Evolutionary conservation across 2,113 vertebrate species (phyloP), one percentile per base, ranked within the genome.

Genomic region (Enhydra lutris): DNA sequence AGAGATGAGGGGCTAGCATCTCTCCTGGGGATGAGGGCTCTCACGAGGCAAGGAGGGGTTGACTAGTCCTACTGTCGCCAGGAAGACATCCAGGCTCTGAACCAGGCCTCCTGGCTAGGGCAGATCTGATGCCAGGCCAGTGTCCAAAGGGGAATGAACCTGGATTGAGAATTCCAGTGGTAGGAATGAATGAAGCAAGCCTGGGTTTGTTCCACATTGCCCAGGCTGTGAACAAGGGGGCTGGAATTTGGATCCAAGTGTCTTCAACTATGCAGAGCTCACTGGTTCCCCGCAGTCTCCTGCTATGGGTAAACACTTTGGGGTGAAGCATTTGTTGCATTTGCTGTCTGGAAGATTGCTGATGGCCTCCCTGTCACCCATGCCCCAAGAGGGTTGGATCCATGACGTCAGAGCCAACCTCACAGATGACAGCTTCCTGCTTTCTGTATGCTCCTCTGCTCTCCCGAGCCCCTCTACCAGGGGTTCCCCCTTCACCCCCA

Each of bases 61-160:
- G 18, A 21, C 7, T 0, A 12, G 18, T 63, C 42, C 39, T 36
- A 0, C 29, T 3, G 1, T 26, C 1, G 0, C 12, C 0, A 0
- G 20, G 34, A 39, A 45, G 67, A 36, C 50, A 15, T 0, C 36
- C 36, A 23, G 94, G 34, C 7, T 78, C 24, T 21, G 81, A 55
- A 17, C 47, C 31, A 12, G 57, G 42, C n/a, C 31, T 4, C 11
- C 24, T 20, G 21, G 14, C 31, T 26, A 39, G 11, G 74, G 24
- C 21, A 36, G 13, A 29, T 39, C 10, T 29, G 63, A 20, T 18
- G 7, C 55, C 47, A 24, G 59, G 13, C 34, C 55, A 14, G 0
- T 39, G 31, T 31, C 65, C 74, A 10, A 59, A 29, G 18, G 13
- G 39, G 24, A 20, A 13, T 2, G 52, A 69, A 23, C 2, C 36